A percentile compares a stretch with the other conserved stretches of the same genome.
Conservation (phyloP, 2,113 vertebrate genomes). For the Cyprinus carpio region DNA sequence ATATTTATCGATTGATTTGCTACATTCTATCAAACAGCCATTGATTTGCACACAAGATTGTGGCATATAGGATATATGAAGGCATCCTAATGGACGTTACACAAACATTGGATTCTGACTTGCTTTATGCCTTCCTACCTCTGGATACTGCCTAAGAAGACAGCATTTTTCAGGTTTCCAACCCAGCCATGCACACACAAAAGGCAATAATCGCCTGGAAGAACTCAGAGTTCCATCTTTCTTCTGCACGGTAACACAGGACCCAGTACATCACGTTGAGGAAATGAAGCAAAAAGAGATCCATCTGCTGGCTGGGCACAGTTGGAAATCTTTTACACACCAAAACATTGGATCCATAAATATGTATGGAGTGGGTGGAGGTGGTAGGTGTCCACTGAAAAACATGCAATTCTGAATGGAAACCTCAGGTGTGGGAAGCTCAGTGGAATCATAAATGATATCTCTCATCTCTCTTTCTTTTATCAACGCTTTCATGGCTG, state of each 20-base stretch:
- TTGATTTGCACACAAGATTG: neutral
- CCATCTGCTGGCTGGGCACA: constrained; percentile 45
- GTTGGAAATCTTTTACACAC: constrained; percentile 47
- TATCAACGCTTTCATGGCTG: neutral
- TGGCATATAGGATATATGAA: neutral
- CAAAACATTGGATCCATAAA: constrained; percentile 47
- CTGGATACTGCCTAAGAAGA: neutral
- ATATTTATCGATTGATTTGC: too few relatives aligned
- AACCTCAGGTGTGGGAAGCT: constrained; percentile 50
- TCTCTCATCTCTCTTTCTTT: constrained; percentile 15
- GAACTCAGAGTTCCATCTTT: neutral
- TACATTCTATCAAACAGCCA: too few relatives aligned
- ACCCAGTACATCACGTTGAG: constrained; percentile 36
- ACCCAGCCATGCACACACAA: neutral
- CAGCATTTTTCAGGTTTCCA: neutral
- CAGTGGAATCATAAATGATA: constrained; percentile 55
- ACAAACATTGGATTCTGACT: neutral
- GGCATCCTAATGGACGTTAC: neutral
- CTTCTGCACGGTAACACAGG: neutral
- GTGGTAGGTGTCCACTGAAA: constrained; percentile 41
- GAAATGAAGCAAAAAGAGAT: constrained; percentile 50
- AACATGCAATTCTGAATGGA: constrained; percentile 28
- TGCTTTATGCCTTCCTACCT: neutral
- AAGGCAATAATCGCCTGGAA: neutral
- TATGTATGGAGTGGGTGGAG: constrained; percentile 51